phyloP scores from a whole-genome alignment of 2,113 vertebrate genomes.

The Callorhinus ursinus region DNA sequence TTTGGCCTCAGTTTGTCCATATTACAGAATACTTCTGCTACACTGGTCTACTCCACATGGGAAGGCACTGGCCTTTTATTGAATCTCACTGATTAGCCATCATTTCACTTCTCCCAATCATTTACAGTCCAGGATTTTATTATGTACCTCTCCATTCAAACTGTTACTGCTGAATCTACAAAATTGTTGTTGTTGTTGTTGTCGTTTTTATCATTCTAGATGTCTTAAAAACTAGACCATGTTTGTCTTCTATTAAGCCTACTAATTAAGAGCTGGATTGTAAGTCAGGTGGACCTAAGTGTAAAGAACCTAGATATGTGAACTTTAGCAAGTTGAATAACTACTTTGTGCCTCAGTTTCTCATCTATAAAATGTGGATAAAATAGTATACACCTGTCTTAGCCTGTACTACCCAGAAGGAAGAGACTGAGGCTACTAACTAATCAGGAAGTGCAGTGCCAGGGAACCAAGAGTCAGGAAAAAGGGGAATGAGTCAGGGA shows the following conservation, averaged over 20 bases:
- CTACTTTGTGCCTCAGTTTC: not conserved
- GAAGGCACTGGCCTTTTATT: not conserved
- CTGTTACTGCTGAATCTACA: not conserved
- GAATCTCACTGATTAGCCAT: not conserved
- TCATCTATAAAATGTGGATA: not conserved
- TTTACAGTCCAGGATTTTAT: not conserved
- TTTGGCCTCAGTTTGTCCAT: not conserved
- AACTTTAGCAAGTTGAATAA: not conserved
- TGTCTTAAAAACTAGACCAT: not conserved
- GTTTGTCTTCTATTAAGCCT: not conserved
- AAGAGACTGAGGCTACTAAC: not conserved
- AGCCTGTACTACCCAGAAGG: not conserved
- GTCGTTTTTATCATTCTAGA: not conserved
- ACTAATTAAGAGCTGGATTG: not conserved
- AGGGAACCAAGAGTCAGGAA: not conserved
- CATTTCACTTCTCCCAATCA: not conserved
- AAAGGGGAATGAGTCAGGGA: not conserved
- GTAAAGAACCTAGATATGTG: not conserved
- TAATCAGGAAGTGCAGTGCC: not conserved
- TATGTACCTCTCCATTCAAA: not conserved
- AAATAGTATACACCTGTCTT: not conserved
- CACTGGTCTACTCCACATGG: not conserved
- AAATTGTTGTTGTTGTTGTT: too few relatives aligned
- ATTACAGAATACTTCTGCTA: not conserved
- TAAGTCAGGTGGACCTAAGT: not conserved